Percentiles rank a stretch among this genome's conserved stretches.
These are phyloP conservation scores for Pseudomugil tenellus DNA, from an alignment of 2,797 vertebrate species.

Conservation along the genomic window DNA sequence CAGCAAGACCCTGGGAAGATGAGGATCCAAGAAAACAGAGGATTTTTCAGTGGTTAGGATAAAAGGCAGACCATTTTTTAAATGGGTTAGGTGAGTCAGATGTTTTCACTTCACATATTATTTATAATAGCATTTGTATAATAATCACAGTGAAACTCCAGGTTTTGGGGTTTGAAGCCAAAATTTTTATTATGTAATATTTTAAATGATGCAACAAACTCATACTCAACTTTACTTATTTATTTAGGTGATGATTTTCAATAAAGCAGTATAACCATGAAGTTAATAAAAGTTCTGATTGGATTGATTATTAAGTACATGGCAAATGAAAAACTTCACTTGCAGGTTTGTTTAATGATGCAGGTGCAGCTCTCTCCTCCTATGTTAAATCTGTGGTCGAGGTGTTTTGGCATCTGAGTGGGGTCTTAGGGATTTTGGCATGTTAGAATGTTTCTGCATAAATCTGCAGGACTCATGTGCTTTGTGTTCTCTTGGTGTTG, in stretches of 20 bases:
- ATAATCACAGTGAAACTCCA: not conserved
- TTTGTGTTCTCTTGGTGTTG: constrained; percentile 32
- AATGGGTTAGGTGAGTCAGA: constrained; percentile 26
- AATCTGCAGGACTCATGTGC: constrained; percentile 44
- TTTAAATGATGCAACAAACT: not conserved
- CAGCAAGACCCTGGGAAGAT: not conserved
- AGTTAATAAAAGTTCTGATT: not conserved
- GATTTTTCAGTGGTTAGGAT: constrained; percentile 17
- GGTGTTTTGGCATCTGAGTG: constrained; percentile 24
- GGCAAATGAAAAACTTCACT: constrained; percentile 17
- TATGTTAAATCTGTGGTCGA: constrained; percentile 34
- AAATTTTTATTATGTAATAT: not conserved
- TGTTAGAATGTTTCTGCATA: constrained; percentile 37
- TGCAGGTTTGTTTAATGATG: constrained; percentile 25
- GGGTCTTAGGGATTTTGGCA: constrained; percentile 39
- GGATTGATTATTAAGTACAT: constrained; percentile 18
- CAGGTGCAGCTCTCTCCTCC: constrained; percentile 20
- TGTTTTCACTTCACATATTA: not conserved
- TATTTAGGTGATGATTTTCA: not conserved
- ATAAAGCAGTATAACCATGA: not conserved
- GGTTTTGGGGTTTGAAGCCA: not conserved
- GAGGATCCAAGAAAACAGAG: constrained; percentile 13
- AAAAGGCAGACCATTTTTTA: constrained; percentile 4
- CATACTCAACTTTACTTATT: not conserved
- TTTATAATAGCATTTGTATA: not conserved